Percentiles rank a stretch among this genome's conserved stretches.
These are phyloP conservation scores for Notothenia coriiceps DNA, from an alignment of 2,113 vertebrate species.

Conservation along the genomic window DNA sequence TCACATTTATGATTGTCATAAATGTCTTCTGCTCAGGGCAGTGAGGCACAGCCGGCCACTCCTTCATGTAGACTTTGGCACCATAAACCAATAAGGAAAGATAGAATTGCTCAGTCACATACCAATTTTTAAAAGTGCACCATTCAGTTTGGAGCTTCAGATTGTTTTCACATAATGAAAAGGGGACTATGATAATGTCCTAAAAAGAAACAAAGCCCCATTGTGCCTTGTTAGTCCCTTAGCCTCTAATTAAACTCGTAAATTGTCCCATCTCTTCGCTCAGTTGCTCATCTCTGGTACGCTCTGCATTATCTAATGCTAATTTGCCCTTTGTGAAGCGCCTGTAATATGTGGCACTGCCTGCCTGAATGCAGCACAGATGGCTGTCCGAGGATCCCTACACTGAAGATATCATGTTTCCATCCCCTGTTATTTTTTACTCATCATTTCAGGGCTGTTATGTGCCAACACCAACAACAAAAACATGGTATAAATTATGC, in stretches of 20 bases:
- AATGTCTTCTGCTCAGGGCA: constrained; percentile 49
- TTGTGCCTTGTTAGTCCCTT: constrained; percentile 29
- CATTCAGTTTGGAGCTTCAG: not conserved
- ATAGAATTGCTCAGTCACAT: constrained; percentile 11
- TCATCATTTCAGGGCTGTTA: constrained; percentile 3
- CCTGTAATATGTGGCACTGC: constrained; percentile 22
- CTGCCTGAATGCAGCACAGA: constrained; percentile 55
- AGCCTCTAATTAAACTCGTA: constrained; percentile 65
- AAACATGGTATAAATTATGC: not conserved
- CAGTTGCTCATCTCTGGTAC: constrained; percentile 60
- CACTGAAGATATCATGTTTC: constrained; percentile 61
- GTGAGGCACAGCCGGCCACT: constrained; percentile 5
- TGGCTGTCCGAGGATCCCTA: constrained; percentile 54
- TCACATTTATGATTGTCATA: constrained; percentile 67
- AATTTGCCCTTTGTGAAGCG: constrained; percentile 65
- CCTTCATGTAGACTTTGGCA: constrained; percentile 73
- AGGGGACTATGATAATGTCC: not conserved
- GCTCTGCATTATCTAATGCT: constrained; percentile 53
- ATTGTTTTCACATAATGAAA: constrained; percentile 4
- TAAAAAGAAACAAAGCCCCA: constrained; percentile 36
- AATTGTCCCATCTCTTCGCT: constrained; percentile 70
- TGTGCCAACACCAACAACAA: not conserved
- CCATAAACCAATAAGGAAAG: constrained; percentile 64
- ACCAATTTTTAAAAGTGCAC: not conserved
- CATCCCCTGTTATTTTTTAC: constrained; percentile 37